A percentile compares a stretch with the other conserved stretches of the same genome.
Evolutionary conservation across 1,140 invertebrate genomes (phyloP).

Genomic region (Aporrectodea caliginosa): DNA sequence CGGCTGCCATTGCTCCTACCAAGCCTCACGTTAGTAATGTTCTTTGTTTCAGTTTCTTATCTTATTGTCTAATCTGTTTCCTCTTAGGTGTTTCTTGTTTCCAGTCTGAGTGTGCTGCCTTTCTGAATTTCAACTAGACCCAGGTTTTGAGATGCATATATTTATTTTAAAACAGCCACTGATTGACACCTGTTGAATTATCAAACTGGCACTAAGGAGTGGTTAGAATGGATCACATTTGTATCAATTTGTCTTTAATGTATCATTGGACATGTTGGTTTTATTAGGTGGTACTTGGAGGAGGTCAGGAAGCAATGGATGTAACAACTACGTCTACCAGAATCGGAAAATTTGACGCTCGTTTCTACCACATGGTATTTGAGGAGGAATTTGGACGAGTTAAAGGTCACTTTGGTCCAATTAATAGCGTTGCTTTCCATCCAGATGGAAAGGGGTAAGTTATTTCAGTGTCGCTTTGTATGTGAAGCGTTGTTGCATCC

Average conservation of each 20-base stretch:
- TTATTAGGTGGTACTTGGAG: constrained; percentile 78
- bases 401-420: constrained; percentile 99
- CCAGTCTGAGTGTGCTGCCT: too few relatives aligned
- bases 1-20: constrained; percentile 90
- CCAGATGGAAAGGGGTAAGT: constrained; percentile 82
- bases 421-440: constrained; percentile 97
- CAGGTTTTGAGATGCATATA: too few relatives aligned
- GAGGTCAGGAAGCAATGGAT: constrained; percentile 98
- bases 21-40: constrained; percentile 73
- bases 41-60: neutral
- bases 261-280: constrained; percentile 3
- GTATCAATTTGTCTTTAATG: neutral
- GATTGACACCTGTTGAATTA: too few relatives aligned
- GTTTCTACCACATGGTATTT: constrained; percentile 98
- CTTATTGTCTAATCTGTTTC: too few relatives aligned
- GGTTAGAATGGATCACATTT: too few relatives aligned
- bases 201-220: too few relatives aligned
- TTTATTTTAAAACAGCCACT: too few relatives aligned
- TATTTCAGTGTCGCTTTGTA: too few relatives aligned
- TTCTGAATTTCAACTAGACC: too few relatives aligned
- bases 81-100: too few relatives aligned
- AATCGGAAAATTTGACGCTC: constrained; percentile 95
- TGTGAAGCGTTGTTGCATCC: too few relatives aligned
- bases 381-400: constrained; percentile 98
- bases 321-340: constrained; percentile 94